Conservation (phyloP, 2,113 vertebrate species). For the Erpornis zantholeuca region DNA sequence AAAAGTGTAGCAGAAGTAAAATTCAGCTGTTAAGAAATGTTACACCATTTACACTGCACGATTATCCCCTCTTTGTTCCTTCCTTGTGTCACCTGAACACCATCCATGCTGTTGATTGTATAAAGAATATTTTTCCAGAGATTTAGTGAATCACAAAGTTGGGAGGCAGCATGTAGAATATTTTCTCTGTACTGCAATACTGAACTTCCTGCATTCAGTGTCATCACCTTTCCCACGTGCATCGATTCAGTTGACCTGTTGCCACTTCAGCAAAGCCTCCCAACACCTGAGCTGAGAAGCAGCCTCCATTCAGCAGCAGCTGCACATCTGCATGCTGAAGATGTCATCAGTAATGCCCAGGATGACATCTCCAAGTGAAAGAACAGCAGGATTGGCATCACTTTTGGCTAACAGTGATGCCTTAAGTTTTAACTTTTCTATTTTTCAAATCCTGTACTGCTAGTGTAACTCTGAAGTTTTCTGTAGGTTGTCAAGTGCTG, state of each 20-base stretch:
- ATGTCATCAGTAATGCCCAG: constrained; percentile 59
- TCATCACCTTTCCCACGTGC: not conserved
- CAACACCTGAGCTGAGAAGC: not conserved
- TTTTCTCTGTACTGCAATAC: not conserved
- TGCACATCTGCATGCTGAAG: constrained; percentile 53
- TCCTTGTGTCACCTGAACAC: not conserved
- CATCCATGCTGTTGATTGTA: not conserved
- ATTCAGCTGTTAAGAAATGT: not conserved
- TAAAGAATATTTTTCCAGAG: not conserved
- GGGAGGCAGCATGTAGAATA: not conserved
- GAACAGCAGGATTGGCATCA: constrained; percentile 39
- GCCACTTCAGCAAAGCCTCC: constrained; percentile 26
- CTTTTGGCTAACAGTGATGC: too few species aligned
- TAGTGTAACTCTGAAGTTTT: too few species aligned
- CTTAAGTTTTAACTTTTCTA: too few species aligned
- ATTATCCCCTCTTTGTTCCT: not conserved
- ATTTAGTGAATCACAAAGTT: not conserved
- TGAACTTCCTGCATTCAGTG: constrained; percentile 15
- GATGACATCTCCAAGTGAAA: constrained; percentile 39
- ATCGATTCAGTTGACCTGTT: constrained; percentile 43
- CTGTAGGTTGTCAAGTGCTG: too few species aligned
- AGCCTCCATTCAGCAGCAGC: constrained; percentile 35
- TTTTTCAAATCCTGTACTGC: too few species aligned
- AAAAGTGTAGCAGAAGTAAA: not conserved
- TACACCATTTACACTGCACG: accelerated